A percentile compares a stretch with the other conserved stretches of the same genome.
Conservation (phyloP, 92 coral and sea anemone species). For the Bergia puertoricense region DNA sequence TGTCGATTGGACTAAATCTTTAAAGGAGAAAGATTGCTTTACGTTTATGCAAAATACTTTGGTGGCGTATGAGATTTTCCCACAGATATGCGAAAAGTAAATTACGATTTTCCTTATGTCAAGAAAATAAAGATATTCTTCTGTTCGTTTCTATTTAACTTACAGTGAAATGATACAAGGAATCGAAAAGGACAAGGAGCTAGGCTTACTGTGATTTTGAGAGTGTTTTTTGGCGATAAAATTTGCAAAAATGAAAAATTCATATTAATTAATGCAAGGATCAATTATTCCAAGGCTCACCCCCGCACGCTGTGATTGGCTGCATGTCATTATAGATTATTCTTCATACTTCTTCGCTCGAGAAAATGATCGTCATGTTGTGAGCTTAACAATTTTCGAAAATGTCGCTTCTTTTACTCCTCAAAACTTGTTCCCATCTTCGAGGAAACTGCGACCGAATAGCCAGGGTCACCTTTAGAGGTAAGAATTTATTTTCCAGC, state of each 20-base stretch:
- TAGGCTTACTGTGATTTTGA: constrained; percentile 15
- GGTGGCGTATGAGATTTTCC: constrained; percentile 42
- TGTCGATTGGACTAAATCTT: constrained; percentile 74
- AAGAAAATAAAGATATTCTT: neutral
- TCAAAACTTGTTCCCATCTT: constrained; percentile 93
- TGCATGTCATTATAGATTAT: neutral
- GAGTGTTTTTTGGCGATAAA: constrained; percentile 48
- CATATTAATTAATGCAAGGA: constrained; percentile 55
- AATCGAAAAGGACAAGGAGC: constrained; percentile 1
- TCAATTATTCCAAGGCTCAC: constrained; percentile 78
- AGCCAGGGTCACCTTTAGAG: constrained; percentile 98
- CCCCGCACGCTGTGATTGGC: constrained; percentile 75
- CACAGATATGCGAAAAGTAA: constrained; percentile 33
- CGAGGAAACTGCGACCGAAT: constrained; percentile 96
- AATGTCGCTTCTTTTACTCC: constrained; percentile 92
- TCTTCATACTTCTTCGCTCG: constrained; percentile 62
- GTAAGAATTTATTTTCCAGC: constrained; percentile 54
- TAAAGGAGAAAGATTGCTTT: constrained; percentile 38
- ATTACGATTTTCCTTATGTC: neutral
- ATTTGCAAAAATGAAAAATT: constrained; percentile 68
- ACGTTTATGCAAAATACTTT: constrained; percentile 31
- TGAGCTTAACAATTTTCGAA: constrained; percentile 61
- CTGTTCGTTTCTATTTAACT: neutral
- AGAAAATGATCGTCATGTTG: constrained; percentile 83
- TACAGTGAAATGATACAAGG: neutral